Conservation (phyloP, 2,888 invertebrate genomes). For the Blastobasis adustella region DNA sequence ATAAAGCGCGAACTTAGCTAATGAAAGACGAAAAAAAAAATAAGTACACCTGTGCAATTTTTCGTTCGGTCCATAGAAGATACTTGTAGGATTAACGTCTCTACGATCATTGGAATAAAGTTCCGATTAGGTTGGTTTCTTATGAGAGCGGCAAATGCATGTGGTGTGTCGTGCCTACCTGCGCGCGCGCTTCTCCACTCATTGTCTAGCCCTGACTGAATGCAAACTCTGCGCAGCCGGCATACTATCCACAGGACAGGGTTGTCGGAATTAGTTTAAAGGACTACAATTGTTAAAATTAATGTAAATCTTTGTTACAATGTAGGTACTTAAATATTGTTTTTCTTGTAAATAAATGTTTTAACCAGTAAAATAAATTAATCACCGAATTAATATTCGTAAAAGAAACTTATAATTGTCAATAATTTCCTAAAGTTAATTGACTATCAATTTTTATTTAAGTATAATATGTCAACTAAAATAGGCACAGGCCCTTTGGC, state of each 20-base stretch:
- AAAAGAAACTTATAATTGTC: too few species aligned
- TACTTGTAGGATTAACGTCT: neutral
- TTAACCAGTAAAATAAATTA: too few species aligned
- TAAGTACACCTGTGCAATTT: conserved; percentile 52
- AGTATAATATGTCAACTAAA: too few species aligned
- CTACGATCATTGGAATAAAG: too few species aligned
- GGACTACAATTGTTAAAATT: too few species aligned
- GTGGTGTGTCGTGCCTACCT: conserved; percentile 55
- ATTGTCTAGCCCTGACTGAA: conserved; percentile 63
- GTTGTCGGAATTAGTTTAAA: conserved; percentile 33
- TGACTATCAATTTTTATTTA: too few species aligned
- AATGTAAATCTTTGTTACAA: too few species aligned
- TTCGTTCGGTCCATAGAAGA: neutral
- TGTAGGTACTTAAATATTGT: too few species aligned
- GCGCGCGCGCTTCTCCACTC: conserved; percentile 56
- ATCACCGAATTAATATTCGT: too few species aligned
- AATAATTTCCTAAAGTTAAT: too few species aligned
- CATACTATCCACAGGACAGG: conserved; percentile 43
- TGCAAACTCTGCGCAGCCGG: conserved; percentile 62
- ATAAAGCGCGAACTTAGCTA: conserved; percentile 72
- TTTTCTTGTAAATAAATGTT: too few species aligned
- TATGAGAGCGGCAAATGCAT: conserved; percentile 14
- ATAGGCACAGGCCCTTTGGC: too few species aligned
- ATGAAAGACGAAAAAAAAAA: conserved; percentile 63
- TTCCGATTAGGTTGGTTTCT: conserved; percentile 15